A percentile compares a stretch with the other conserved stretches of the same genome.
phyloP scores from a whole-genome alignment of 2,797 vertebrate genomes.

The Salarias fasciatus region DNA sequence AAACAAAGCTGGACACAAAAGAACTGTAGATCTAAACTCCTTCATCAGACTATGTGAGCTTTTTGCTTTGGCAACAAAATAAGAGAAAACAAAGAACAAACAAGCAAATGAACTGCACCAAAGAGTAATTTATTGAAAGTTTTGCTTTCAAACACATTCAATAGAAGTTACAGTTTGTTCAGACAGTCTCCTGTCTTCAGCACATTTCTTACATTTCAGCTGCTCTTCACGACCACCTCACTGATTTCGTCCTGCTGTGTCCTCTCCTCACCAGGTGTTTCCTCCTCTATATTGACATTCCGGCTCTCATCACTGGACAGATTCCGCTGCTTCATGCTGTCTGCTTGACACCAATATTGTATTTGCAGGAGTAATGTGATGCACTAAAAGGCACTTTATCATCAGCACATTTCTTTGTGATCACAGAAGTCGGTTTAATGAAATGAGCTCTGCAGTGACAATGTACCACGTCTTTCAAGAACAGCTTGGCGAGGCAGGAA shows the following conservation, averaged over 20 bases:
- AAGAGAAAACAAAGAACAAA: slow-evolving; percentile 22
- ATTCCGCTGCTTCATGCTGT: no score
- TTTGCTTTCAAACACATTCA: slow-evolving; percentile 61
- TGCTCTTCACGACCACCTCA: no score
- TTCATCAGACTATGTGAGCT: no score
- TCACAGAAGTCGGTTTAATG: slow-evolving; percentile 2
- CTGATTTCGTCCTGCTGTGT: no score
- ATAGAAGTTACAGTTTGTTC: slow-evolving; percentile 46
- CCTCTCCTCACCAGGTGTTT: no score
- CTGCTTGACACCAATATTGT: slow-evolving; percentile 9
- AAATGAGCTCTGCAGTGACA: slow-evolving; percentile 9
- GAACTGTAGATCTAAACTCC: no score
- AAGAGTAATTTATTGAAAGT: slow-evolving; percentile 73
- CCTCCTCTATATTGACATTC: no score
- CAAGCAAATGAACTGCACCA: slow-evolving; percentile 33
- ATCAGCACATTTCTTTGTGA: slow-evolving; percentile 14
- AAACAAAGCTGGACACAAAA: no score
- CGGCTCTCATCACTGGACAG: no score
- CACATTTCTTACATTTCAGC: slow-evolving; percentile 30
- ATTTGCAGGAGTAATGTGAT: slow-evolving; percentile 15
- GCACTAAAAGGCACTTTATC: slow-evolving; percentile 64
- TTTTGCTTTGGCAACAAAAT: no score
- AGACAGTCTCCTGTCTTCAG: slow-evolving; percentile 73
- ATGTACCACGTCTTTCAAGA: slow-evolving; percentile 15
- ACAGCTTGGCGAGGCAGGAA: not conserved